These are phyloP conservation scores for Drosophila seguyi DNA, from an alignment of 1,140 invertebrate species.

Conservation along the genomic window DNA sequence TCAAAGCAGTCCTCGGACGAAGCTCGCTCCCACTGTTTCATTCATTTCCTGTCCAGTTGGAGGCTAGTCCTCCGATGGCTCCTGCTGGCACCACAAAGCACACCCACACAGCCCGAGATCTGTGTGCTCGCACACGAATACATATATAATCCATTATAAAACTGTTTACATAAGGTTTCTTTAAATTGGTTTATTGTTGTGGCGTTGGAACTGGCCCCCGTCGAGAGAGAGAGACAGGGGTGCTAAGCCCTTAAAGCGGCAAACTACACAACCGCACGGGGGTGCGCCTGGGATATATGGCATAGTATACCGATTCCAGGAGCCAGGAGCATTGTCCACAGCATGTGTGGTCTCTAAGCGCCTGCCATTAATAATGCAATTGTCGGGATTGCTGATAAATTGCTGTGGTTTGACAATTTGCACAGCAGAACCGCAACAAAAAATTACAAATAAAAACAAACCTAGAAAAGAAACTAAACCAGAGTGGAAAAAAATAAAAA, in stretches of 20 bases:
- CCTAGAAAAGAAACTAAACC: conserved; percentile 3
- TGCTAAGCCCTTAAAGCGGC: conserved; percentile 54
- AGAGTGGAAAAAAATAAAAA: conserved; percentile 9
- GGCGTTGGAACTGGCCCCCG: conserved; percentile 31
- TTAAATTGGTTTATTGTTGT: conserved; percentile 82
- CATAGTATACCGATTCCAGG: conserved; percentile 16
- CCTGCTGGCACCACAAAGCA: conserved; percentile 1
- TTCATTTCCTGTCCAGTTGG: conserved; percentile 25
- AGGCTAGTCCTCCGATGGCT: conserved; percentile 8
- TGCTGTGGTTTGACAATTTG: conserved; percentile 77
- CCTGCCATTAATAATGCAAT: conserved; percentile 80
- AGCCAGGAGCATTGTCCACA: conserved; percentile 26
- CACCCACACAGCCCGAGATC: background rate
- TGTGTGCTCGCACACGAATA: conserved; percentile 32
- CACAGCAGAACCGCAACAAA: conserved; percentile 53
- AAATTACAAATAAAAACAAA: conserved; percentile 24
- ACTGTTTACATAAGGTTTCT: conserved; percentile 81
- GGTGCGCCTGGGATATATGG: conserved; percentile 14
- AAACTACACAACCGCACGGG: conserved; percentile 36
- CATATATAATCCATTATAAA: conserved; percentile 78
- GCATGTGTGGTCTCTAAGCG: conserved; percentile 67
- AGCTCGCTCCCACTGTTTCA: conserved; percentile 41
- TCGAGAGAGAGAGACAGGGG: background rate
- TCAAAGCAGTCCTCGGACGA: background rate
- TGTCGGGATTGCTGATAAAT: conserved; percentile 74